phyloP scores from a whole-genome alignment of 1,140 invertebrate genomes.

The Dreissena polymorpha region DNA sequence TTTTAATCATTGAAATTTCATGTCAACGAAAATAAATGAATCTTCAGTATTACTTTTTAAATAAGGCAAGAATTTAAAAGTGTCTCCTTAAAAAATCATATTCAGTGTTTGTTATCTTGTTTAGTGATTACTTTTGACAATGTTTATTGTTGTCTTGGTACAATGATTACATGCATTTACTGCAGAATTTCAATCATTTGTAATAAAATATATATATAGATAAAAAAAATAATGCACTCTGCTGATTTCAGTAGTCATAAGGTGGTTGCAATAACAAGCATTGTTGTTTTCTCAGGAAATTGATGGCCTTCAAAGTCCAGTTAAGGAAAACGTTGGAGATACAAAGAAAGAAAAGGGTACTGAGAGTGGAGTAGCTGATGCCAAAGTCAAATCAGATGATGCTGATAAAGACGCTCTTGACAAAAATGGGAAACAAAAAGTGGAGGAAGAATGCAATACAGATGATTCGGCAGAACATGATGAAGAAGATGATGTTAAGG shows the following conservation, averaged over 20 bases:
- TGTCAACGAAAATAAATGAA: too few species aligned
- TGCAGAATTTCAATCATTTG: not conserved
- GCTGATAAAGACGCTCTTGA: not conserved
- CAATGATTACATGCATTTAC: not conserved
- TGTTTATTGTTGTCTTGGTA: not conserved
- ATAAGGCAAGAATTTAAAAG: too few species aligned
- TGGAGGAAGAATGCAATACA: not conserved
- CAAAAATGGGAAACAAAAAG: not conserved
- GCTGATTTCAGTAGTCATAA: not conserved
- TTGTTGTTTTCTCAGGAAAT: not conserved
- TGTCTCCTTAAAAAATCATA: too few species aligned
- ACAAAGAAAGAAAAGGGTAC: not conserved
- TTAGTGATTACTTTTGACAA: too few species aligned
- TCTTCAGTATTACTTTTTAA: too few species aligned
- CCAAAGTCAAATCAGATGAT: not conserved
- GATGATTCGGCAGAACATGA: slow-evolving; percentile 1
- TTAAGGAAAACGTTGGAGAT: slow-evolving; percentile 3
- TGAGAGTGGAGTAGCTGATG: not conserved
- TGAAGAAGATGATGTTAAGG: not conserved
- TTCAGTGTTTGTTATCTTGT: too few species aligned
- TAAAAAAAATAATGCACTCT: not conserved
- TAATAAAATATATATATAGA: too few species aligned
- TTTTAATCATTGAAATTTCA: too few species aligned
- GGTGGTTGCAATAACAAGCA: too few species aligned
- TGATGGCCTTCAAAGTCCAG: not conserved